Conservation (phyloP, 2,888 invertebrate species). For the Pemphredon lugubris region DNA sequence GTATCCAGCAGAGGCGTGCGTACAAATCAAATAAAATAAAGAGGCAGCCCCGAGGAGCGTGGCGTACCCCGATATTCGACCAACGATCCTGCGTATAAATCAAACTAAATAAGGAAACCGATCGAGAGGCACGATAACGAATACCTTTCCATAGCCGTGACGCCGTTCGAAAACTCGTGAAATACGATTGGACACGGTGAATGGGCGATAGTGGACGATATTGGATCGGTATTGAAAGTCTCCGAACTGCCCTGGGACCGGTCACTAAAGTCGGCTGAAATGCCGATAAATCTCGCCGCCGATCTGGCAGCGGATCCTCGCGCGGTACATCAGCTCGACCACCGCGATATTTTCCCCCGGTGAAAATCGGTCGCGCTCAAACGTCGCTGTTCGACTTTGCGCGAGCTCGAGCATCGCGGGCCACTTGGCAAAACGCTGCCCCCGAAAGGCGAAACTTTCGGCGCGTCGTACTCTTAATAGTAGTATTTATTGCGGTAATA, state of each 20-base stretch:
- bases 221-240: conserved; percentile 14
- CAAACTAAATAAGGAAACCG: conserved; percentile 45
- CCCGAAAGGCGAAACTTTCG: conserved; percentile 46
- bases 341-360: conserved; percentile 39
- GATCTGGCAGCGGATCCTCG: conserved; percentile 33
- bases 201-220: conserved; percentile 34
- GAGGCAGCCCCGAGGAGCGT: not conserved
- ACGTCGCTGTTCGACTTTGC: conserved; percentile 34
- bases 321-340: conserved; percentile 32
- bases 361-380: conserved; percentile 48
- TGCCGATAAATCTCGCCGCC: conserved; percentile 46
- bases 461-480: conserved; percentile 55
- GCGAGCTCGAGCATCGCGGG: conserved; percentile 1
- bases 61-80: not conserved
- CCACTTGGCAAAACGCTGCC: conserved; percentile 23
- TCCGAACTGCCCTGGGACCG: conserved; percentile 12
- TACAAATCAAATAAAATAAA: conserved; percentile 20
- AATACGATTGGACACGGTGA: conserved; percentile 47
- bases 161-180: conserved; percentile 45
- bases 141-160: conserved; percentile 13
- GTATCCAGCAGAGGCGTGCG: not conserved
- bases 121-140: conserved; percentile 35
- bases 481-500: conserved; percentile 62
- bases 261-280: conserved; percentile 30
- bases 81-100: conserved; percentile 31